phyloP scores from a whole-genome alignment of 64 coral and sea anemone species.

The Pachyseris speciosa region DNA sequence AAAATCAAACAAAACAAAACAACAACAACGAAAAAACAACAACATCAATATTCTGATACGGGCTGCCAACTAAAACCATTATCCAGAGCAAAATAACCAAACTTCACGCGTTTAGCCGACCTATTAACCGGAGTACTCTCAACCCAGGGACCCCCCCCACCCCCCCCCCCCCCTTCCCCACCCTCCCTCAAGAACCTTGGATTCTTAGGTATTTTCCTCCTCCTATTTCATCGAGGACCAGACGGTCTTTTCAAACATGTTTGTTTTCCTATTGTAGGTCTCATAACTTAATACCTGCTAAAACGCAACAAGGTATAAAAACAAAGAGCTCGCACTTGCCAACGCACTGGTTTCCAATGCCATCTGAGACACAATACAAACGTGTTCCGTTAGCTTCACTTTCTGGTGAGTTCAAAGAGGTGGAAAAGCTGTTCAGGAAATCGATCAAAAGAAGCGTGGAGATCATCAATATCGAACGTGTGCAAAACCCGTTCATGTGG shows the following conservation, averaged over 20 bases:
- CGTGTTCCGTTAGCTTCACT: not conserved
- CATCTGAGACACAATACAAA: not conserved
- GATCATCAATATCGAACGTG: not conserved
- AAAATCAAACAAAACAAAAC: too few relatives aligned
- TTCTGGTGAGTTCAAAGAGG: conserved; percentile 6
- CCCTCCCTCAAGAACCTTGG: too few relatives aligned
- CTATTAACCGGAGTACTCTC: too few relatives aligned
- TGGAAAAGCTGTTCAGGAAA: conserved; percentile 8
- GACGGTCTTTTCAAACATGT: not conserved
- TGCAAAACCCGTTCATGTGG: conserved; percentile 49
- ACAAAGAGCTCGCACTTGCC: not conserved
- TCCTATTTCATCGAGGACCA: not conserved
- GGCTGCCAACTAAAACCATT: too few relatives aligned
- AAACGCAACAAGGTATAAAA: not conserved
- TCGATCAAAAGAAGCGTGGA: not conserved
- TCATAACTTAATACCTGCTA: not conserved
- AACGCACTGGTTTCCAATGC: conserved; percentile 10
- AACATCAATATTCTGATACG: too few relatives aligned
- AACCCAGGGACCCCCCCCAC: too few relatives aligned
- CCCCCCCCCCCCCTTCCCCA: too few relatives aligned
- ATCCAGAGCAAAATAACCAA: too few relatives aligned
- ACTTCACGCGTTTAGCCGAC: too few relatives aligned
- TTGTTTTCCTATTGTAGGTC: not conserved
- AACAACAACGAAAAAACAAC: too few relatives aligned
- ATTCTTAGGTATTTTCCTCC: too few relatives aligned